Base-by-base conservation (phyloP, 2,797 vertebrate genomes). In the Nyctalus aviator region DNA sequence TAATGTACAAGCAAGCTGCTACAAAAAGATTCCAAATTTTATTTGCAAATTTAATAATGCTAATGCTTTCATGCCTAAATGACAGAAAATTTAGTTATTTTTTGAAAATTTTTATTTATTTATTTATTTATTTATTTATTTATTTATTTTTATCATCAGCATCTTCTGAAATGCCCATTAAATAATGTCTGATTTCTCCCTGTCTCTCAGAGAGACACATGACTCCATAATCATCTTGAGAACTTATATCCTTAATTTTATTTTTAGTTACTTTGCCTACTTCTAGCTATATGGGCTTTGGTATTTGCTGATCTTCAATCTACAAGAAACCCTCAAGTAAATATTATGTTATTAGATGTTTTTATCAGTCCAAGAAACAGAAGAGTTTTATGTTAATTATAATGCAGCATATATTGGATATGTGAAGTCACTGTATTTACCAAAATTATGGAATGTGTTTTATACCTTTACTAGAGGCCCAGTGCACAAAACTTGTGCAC, bases 31-130 rank as follows among this genome's bases (percentile, higher is more conserved):
- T 79, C 62, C 50, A 96, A 91, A 64, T 88, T 94, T 44, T 59
- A 55, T 94, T 96, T 93, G 48, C 32, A 84, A 44, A 89, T 83
- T 44, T 86, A 93, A 73, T 88, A 37, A 71, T 30, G 21, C 2
- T 62, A 78, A 83, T 77, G 23, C 76, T 83, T 30, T 21, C 15
- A 73, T 89, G 48, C 86, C 37, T 86, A 83, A 90, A 89, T 89
- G 32, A 37, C n/a, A 95, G 68, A 82, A 88, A 93, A 44, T 50
- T 85, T 71, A 94, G 59, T 82, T 91, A 5, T 62, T 85, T 91
- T 57, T 46, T 1, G 75, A 64, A 48, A 48, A 1, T 48, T 94
- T 88, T 73, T 68, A 9, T 41, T 78, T 27, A 59, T 48, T 82
- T 59, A 13, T 94, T 88, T 50, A 30, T 73, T 46, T 27, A 17